phyloP scores from a whole-genome alignment of 2,113 vertebrate genomes.

The Anguilla rostrata region DNA sequence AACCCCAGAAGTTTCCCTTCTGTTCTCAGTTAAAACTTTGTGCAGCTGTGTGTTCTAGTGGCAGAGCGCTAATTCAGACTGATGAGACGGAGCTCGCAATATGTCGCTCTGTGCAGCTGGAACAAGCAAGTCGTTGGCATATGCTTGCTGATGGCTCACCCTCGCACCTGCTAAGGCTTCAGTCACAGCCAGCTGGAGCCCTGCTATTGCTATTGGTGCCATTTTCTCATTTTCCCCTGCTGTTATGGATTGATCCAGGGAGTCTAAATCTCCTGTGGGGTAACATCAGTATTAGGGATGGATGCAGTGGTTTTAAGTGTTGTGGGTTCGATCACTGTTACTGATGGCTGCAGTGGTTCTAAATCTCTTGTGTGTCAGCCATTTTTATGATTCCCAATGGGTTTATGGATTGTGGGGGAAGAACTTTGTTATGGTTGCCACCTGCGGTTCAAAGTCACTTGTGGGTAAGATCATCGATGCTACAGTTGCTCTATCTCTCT shows the following conservation, averaged over 20 bases:
- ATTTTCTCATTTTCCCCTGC: background rate
- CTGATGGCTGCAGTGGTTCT: no score
- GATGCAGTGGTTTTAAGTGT: background rate
- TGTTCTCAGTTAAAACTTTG: background rate
- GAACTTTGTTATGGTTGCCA: no score
- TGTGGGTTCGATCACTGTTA: no score
- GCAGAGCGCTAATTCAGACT: background rate
- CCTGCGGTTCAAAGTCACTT: no score
- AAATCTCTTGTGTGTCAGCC: no score
- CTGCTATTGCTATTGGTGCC: background rate
- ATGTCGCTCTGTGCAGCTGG: background rate
- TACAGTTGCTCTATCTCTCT: background rate
- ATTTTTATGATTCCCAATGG: no score
- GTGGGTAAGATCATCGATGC: background rate
- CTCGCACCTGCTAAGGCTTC: slow-evolving; percentile 2
- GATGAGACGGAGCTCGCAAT: background rate
- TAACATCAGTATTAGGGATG: background rate
- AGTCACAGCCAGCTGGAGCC: background rate
- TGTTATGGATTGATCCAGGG: background rate
- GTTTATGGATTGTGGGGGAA: no score
- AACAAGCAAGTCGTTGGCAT: slow-evolving; percentile 1
- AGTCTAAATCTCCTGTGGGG: background rate
- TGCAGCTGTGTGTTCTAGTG: background rate
- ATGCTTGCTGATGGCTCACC: background rate
- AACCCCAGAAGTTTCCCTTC: background rate